Evolutionary conservation across 2,797 vertebrate species (phyloP).

Genomic region (Crenichthys baileyi): DNA sequence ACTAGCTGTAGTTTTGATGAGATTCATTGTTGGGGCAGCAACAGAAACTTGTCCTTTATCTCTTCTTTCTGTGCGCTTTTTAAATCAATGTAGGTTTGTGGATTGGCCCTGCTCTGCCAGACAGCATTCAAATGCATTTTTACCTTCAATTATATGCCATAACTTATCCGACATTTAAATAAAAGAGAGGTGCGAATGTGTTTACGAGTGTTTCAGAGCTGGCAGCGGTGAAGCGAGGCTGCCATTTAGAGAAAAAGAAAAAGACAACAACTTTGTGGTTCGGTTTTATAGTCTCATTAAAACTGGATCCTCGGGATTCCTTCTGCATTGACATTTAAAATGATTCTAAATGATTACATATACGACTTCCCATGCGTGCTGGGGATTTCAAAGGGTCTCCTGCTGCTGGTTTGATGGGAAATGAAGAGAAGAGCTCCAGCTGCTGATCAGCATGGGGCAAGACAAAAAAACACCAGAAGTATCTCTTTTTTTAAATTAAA

Average conservation of each 20-base stretch:
- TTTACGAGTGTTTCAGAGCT: slow-evolving; percentile 76
- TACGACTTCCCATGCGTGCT: slow-evolving; percentile 58
- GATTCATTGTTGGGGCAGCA: background rate
- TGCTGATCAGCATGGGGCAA: slow-evolving; percentile 40
- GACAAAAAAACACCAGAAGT: slow-evolving; percentile 1
- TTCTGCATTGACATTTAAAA: slow-evolving; percentile 70
- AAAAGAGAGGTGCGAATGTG: slow-evolving; percentile 82
- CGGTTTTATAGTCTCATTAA: slow-evolving; percentile 79
- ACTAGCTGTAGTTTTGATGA: background rate
- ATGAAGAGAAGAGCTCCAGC: slow-evolving; percentile 37
- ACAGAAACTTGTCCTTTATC: slow-evolving; percentile 36
- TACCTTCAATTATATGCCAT: slow-evolving; percentile 78
- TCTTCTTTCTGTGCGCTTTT: slow-evolving; percentile 36
- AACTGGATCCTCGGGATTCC: slow-evolving; percentile 74
- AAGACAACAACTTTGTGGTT: slow-evolving; percentile 63
- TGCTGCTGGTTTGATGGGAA: slow-evolving; percentile 40
- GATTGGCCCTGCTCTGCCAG: slow-evolving; percentile 78
- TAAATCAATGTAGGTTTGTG: slow-evolving; percentile 70
- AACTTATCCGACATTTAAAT: slow-evolving; percentile 83
- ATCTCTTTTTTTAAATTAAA: background rate
- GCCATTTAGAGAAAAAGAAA: slow-evolving; percentile 40
- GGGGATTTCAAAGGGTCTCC: slow-evolving; percentile 54
- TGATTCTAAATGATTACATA: slow-evolving; percentile 71
- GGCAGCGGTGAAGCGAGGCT: slow-evolving; percentile 65
- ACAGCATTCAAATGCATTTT: slow-evolving; percentile 81